Evolutionary conservation across 2,797 vertebrate species (phyloP).

Genomic region (Alexandromys oeconomus): DNA sequence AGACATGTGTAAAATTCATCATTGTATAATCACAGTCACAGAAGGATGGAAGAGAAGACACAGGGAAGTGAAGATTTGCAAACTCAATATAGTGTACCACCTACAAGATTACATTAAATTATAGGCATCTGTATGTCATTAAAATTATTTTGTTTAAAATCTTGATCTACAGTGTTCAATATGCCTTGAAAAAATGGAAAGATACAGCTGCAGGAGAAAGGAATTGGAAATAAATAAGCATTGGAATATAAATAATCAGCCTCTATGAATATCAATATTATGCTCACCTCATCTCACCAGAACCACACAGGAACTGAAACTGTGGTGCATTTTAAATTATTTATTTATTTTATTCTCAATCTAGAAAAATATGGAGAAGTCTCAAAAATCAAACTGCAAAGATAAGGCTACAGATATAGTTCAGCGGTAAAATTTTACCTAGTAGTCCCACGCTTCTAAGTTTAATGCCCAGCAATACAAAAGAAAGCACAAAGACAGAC

Average conservation of each 20-base stretch:
- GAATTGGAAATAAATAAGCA: neutral
- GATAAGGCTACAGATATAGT: neutral
- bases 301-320: neutral
- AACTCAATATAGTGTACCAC: neutral
- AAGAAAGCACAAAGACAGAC: neutral
- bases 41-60: neutral
- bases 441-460: neutral
- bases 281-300: neutral
- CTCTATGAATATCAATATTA: neutral
- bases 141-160: neutral
- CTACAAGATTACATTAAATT: neutral
- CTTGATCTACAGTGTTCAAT: too few species aligned
- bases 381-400: neutral
- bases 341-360: neutral
- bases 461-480: neutral
- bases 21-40: neutral
- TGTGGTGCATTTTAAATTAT: neutral
- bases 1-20: conserved; percentile 1
- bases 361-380: neutral
- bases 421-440: neutral
- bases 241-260: neutral
- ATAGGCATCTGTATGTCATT: neutral
- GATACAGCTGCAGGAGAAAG: neutral
- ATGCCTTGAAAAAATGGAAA: neutral
- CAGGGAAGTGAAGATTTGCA: neutral